Conservation (phyloP, 2,797 vertebrate genomes). For the Eidolon dupreanum region DNA sequence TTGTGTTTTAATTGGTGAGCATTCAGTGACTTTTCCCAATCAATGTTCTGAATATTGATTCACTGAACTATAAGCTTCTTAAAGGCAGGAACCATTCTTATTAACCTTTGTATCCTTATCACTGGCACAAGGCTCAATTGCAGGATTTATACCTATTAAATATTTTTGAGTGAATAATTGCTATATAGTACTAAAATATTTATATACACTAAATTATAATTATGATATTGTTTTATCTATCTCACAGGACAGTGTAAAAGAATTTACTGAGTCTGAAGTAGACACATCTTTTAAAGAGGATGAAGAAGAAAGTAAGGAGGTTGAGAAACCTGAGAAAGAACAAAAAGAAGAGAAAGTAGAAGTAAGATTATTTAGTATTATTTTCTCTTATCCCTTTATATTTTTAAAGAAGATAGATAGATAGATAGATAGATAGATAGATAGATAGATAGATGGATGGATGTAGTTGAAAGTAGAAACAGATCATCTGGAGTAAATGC, state of each 20-base stretch:
- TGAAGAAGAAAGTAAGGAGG: not conserved
- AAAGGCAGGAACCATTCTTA: not conserved
- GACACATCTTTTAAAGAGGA: not conserved
- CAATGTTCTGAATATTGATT: not conserved
- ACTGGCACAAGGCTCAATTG: not conserved
- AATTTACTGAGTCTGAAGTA: not conserved
- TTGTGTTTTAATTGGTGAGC: not conserved
- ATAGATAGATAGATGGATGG: no score
- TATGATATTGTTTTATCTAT: conserved; percentile 34
- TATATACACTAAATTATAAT: not conserved
- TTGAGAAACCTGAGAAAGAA: not conserved
- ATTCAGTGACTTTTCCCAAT: not conserved
- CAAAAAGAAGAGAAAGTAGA: not conserved
- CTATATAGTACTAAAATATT: not conserved
- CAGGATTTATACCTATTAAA: not conserved
- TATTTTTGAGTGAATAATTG: not conserved
- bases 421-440: no score
- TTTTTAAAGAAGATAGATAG: not conserved
- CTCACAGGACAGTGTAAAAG: conserved; percentile 37
- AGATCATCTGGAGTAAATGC: not conserved
- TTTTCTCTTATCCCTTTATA: not conserved
- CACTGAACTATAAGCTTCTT: not conserved
- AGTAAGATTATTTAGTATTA: conserved; percentile 41
- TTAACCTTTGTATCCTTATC: not conserved
- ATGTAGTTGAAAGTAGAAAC: not conserved